These are phyloP conservation scores for Tapirus indicus DNA, from an alignment of 2,797 vertebrate species.

Conservation along the genomic window DNA sequence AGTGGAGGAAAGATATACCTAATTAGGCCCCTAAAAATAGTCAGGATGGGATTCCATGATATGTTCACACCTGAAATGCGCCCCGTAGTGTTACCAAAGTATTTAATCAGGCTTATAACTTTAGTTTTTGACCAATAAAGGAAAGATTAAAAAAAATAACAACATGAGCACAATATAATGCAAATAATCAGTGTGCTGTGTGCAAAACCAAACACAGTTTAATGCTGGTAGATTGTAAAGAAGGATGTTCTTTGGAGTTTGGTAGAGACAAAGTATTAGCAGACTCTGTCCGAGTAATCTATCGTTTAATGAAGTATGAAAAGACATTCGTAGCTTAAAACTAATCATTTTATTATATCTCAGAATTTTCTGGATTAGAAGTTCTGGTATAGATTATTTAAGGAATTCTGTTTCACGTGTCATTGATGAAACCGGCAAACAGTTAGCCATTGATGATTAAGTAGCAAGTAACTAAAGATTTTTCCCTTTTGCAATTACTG, in stretches of 20 bases:
- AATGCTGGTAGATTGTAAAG: neutral
- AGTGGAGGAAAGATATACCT: neutral
- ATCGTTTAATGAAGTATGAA: neutral
- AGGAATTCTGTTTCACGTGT: neutral
- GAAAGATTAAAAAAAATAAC: neutral
- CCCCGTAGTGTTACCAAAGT: neutral
- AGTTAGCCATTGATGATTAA: no score
- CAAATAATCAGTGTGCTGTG: neutral
- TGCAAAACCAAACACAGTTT: neutral
- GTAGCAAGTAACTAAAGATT: no score
- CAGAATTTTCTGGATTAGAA: neutral
- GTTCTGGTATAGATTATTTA: neutral
- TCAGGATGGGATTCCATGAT: neutral
- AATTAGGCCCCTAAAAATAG: neutral
- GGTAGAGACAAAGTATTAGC: no score
- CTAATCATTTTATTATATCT: neutral
- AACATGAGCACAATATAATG: neutral
- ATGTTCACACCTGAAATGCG: neutral
- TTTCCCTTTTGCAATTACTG: no score
- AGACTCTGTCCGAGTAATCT: neutral
- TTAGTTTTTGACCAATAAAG: neutral
- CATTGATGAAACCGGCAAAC: no score
- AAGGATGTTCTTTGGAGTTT: neutral
- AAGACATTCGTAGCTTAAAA: neutral
- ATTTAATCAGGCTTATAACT: neutral